phyloP scores from a whole-genome alignment of 2,113 vertebrate genomes.

The Vulpes ferrilata region DNA sequence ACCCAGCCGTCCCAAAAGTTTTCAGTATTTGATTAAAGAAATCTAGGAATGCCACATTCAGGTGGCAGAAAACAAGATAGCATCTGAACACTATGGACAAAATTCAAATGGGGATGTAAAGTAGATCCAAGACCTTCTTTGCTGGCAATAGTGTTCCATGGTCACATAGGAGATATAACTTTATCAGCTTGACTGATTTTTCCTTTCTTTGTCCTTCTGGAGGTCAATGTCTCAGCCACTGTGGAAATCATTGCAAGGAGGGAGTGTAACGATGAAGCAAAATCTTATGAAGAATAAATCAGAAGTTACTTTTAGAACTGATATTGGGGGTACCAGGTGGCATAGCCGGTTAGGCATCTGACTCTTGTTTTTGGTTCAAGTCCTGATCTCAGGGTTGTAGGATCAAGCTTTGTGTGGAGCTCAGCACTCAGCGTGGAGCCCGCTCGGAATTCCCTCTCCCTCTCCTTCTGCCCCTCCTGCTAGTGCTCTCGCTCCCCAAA shows the following conservation, averaged over 20 bases:
- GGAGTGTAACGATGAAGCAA: neutral
- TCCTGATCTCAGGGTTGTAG: neutral
- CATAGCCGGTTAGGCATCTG: neutral
- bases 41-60: neutral
- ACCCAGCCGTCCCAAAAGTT: too few relatives aligned
- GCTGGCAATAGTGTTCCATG: neutral
- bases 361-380: neutral
- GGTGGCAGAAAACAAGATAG: neutral
- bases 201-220: neutral
- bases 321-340: neutral
- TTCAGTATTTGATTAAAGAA: neutral
- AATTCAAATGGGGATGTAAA: neutral
- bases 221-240: neutral
- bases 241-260: neutral
- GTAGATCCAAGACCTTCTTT: neutral
- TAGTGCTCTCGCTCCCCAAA: neutral
- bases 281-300: neutral
- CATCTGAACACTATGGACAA: neutral
- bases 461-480: neutral
- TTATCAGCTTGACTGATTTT: neutral
- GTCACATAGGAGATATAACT: neutral
- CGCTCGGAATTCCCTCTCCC: neutral
- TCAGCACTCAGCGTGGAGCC: neutral
- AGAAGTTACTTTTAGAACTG: neutral
- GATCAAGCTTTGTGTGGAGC: neutral